Percentiles rank a stretch among this genome's conserved stretches.
phyloP scores from a whole-genome alignment of 2,888 invertebrate genomes.

The Eupithecia pulchellata region DNA sequence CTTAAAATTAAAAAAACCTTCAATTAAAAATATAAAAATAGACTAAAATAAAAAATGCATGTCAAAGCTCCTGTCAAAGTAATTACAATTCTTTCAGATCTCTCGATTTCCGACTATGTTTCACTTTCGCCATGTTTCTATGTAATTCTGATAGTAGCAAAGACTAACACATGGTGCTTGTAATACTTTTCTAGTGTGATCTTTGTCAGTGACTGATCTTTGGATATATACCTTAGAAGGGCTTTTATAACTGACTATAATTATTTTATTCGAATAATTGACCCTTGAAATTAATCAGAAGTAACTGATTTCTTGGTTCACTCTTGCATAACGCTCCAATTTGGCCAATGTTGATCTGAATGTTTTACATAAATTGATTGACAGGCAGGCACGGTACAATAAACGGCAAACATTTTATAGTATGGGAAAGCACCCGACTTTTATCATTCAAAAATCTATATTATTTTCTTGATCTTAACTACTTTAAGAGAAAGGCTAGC shows the following conservation, averaged over 20 bases:
- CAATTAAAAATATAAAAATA: no score
- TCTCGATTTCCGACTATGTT: background rate
- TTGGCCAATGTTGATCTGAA: slow-evolving; percentile 71
- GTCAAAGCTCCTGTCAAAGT: no score
- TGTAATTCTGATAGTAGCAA: background rate
- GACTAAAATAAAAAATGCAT: no score
- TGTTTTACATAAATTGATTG: slow-evolving; percentile 78
- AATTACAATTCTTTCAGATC: background rate
- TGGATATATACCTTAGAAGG: background rate
- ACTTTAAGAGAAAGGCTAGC: background rate
- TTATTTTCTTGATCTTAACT: no score
- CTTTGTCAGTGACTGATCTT: background rate
- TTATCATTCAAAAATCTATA: background rate
- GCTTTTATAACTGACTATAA: background rate
- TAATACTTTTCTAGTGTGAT: background rate
- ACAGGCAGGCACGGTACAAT: slow-evolving; percentile 74
- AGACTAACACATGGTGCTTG: background rate
- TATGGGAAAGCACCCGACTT: slow-evolving; percentile 24
- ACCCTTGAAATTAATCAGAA: slow-evolving; percentile 34
- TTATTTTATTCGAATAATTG: background rate
- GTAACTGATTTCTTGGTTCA: slow-evolving; percentile 39
- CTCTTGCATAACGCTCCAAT: slow-evolving; percentile 55
- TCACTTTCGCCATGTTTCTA: background rate
- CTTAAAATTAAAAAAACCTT: no score
- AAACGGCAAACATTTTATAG: slow-evolving; percentile 74